Evolutionary conservation across 2,113 vertebrate species (phyloP).

Genomic region (Manacus vitellinus): DNA sequence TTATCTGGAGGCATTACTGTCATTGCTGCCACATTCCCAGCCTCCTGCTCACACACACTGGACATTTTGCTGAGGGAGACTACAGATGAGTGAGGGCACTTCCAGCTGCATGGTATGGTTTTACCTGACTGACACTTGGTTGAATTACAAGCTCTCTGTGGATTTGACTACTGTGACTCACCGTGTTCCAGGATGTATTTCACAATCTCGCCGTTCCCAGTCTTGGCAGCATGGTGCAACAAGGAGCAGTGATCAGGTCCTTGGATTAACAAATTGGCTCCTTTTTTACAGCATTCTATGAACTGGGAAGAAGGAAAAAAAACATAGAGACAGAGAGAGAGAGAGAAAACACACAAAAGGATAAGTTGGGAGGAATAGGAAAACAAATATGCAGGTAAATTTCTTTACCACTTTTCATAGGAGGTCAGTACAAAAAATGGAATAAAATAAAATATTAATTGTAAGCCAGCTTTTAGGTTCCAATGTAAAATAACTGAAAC

Average conservation of each 20-base stretch:
- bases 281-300: slow-evolving; percentile 84
- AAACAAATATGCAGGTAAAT: background rate
- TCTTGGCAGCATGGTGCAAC: slow-evolving; percentile 88
- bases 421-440: background rate
- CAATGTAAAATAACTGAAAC: background rate
- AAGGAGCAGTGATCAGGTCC: slow-evolving; percentile 86
- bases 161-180: slow-evolving; percentile 65
- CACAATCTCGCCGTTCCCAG: slow-evolving; percentile 84
- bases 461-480: background rate
- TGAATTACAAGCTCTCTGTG: background rate
- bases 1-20: background rate
- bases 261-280: slow-evolving; percentile 88
- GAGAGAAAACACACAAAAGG: background rate
- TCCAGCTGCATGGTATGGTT: fast-evolving
- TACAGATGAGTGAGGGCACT: background rate
- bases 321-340: background rate
- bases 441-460: background rate
- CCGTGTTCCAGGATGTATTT: slow-evolving; percentile 90
- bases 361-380: background rate
- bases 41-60: background rate
- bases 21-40: background rate
- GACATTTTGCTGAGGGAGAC: background rate
- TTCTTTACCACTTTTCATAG: background rate
- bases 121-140: background rate
- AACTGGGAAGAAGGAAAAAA: slow-evolving; percentile 65